Percentiles rank a stretch among this genome's conserved stretches.
These are phyloP conservation scores for Propithecus deckenii DNA, from an alignment of 2,797 vertebrate species.

Conservation along the genomic window DNA sequence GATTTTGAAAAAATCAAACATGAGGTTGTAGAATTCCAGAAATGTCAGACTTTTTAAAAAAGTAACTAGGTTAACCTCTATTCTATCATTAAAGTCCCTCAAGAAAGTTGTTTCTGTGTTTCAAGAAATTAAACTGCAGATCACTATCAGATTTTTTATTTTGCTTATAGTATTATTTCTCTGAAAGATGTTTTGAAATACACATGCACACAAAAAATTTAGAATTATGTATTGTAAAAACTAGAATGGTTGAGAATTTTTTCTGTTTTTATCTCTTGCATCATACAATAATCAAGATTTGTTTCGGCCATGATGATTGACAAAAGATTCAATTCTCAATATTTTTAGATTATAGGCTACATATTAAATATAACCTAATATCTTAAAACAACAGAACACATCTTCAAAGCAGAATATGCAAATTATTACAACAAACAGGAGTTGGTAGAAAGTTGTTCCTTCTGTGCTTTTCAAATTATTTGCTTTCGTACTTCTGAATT, in stretches of 20 bases:
- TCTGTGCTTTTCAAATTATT: neutral
- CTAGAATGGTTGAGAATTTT: neutral
- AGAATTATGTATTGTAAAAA: neutral
- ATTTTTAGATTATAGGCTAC: neutral
- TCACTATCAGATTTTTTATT: neutral
- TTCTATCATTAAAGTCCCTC: neutral
- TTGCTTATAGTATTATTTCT: neutral
- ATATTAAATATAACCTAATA: neutral
- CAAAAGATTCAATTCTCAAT: slow-evolving; percentile 2
- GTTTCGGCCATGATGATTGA: neutral
- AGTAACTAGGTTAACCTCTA: neutral
- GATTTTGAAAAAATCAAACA: neutral
- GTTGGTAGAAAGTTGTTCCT: neutral
- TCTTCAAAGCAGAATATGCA: neutral
- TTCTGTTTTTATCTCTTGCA: neutral
- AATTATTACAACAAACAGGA: neutral
- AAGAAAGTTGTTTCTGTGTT: neutral
- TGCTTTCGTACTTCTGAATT: neutral
- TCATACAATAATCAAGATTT: neutral
- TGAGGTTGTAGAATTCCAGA: neutral
- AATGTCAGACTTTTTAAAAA: neutral
- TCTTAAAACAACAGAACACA: neutral
- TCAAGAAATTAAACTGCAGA: slow-evolving; percentile 5
- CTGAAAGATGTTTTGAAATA: neutral
- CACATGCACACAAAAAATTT: neutral